Evolutionary conservation across 2,113 vertebrate species (phyloP), one percentile per base, ranked within the genome.

Genomic region (Sturnira hondurensis): DNA sequence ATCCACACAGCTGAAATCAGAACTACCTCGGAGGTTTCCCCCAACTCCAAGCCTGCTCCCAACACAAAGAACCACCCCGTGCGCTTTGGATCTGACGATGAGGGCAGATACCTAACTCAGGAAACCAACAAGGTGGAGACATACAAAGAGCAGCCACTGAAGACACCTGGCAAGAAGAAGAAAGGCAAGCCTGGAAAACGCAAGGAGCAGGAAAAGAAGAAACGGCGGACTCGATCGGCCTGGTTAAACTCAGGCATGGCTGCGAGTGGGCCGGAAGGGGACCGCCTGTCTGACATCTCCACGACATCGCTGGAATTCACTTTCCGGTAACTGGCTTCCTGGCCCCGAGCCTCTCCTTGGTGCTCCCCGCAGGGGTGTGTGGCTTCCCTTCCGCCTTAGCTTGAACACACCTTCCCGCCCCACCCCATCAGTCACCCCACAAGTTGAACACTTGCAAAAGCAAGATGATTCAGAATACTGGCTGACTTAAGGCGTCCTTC

Each of bases 41-140:
- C 99, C 1, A 99, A 98, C n/a, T 99, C 99, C 19, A 99, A 99
- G 97, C 99, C 99, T 22, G 97, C 98, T 0, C 99, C 99, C 93
- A 99, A 99, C 97, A 99, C 99, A 0, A 99, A 99, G 98, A 99
- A 99, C 98, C 99, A 99, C 93, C 97, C 99, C 0, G 97, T 99
- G 43, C 98, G 98, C 3, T 98, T 99, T 80, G 98, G 98, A 33
- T 96, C 98, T 2, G 99, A 99, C 3, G 98, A 99, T n/a, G 99
- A 99, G 96, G 98, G 98, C 93, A 98, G 97, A 86, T 98, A 98
- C 96, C 97, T 99, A 71, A 99, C 99, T 76, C 99, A 99, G 98
- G 99, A 99, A 97, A 99, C 99, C 98, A 99, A 99, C 98, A 99
- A 99, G 98, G 99, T 99, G 0, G 99, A 99, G 96, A 98, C 98